phyloP scores from a whole-genome alignment of 2,113 vertebrate species.

The Passer domesticus region DNA sequence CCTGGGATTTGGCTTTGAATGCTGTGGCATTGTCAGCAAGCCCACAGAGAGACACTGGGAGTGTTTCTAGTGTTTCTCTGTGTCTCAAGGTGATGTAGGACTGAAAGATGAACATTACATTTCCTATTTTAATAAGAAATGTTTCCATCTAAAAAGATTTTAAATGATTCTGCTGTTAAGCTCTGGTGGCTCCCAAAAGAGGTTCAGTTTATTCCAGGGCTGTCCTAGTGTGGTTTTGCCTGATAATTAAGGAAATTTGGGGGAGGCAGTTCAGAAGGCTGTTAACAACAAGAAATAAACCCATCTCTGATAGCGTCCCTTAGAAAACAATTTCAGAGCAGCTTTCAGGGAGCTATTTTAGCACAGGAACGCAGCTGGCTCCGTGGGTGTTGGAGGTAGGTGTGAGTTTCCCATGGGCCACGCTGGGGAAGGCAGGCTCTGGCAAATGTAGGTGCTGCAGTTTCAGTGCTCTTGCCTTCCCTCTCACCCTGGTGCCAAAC shows the following conservation, averaged over 20 bases:
- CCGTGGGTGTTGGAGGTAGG: background rate
- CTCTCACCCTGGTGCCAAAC: background rate
- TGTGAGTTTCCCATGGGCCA: background rate
- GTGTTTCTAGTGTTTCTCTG: background rate
- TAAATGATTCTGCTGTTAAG: background rate
- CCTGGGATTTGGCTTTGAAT: background rate
- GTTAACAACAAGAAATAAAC: background rate
- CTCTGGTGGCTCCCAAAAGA: background rate
- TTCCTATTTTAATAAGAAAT: background rate
- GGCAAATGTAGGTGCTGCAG: background rate
- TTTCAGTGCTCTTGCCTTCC: background rate
- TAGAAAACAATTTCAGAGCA: background rate
- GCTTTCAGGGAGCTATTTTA: background rate
- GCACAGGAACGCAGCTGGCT: background rate
- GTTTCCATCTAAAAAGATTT: background rate
- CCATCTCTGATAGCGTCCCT: background rate
- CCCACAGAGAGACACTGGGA: background rate
- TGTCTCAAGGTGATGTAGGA: background rate
- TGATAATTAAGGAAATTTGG: slow-evolving; percentile 29
- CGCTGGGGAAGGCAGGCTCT: background rate
- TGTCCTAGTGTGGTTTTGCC: background rate
- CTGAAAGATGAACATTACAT: background rate
- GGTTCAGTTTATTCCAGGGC: background rate
- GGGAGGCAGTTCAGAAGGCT: background rate
- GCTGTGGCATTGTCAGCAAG: background rate